Evolutionary conservation across 2,888 invertebrate genomes (phyloP), one percentile per base, ranked within the genome.

Genomic region (Dicyrtomina minuta): DNA sequence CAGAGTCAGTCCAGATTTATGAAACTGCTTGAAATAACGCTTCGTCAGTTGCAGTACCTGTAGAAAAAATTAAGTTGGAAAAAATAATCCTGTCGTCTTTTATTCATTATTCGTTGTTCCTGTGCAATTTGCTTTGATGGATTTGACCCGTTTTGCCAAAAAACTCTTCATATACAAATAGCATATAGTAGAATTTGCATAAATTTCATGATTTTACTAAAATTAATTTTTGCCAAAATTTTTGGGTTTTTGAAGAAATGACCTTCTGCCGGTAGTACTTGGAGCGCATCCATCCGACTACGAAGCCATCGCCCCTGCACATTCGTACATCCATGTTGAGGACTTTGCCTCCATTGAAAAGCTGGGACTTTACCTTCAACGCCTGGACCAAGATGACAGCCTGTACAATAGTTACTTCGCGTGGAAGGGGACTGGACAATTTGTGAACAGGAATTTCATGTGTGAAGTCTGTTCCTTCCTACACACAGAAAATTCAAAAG

Each of bases 211-310:
- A 43, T 43, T 43, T 12, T 43, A 12, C 13, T 43, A 12, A 43
- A 43, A 46, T 15, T 46, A 46, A 3, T 6, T 13, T 46, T 46
- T 20, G 24, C 13, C 20, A 53, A 12, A 55, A 10, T 22, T 55
- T 20, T 55, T 8, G 12, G 24, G 13, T 22, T 56, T 10, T 24
- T 27, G 2, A 26, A 58, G 58, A n/a, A 33, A 58, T 17, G 58
- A 58, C 4, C 15, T 58, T 15, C 12, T 58, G 2, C 58, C 58
- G 5, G 17, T 58, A 1, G 58, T 58, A 15, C 58, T 17, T 13
- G 56, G 56, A 27, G 56, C 56, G 5, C 56, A 56, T 24, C 64
- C 53, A 12, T 58, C 58, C n/a, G 58, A 58, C n/a, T 58, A 58
- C 41, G 20, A 58, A 58, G 20, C 39, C 1, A 39, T 41, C 10